Evolutionary conservation across 2,888 invertebrate species (phyloP).

Genomic region (Parochlus steinenii): DNA sequence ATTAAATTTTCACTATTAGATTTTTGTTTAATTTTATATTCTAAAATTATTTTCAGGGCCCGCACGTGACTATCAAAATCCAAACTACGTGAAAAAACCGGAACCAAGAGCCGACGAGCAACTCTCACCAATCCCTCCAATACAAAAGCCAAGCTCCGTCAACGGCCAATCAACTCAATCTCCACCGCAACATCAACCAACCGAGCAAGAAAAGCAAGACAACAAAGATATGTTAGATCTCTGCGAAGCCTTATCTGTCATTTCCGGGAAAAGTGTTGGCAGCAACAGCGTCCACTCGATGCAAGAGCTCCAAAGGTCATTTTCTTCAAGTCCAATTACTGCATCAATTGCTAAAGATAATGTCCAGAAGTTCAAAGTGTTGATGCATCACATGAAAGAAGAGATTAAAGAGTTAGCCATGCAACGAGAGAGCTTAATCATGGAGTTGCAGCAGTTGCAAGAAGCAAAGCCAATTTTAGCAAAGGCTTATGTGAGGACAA

Average conservation of each 20-base stretch:
- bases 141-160: conserved; percentile 18
- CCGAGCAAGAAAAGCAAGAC: background rate
- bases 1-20: conserved; percentile 14
- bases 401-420: conserved; percentile 27
- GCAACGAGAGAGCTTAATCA: conserved; percentile 29
- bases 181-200: conserved; percentile 1
- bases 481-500: conserved; percentile 29
- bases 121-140: conserved; percentile 15
- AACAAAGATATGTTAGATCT: conserved; percentile 6
- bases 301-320: conserved; percentile 8
- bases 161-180: conserved; percentile 13
- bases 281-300: conserved; percentile 8
- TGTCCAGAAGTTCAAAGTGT: conserved; percentile 11
- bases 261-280: conserved; percentile 1
- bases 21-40: conserved; percentile 7
- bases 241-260: conserved; percentile 7
- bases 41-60: no score
- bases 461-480: conserved; percentile 30
- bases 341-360: conserved; percentile 9
- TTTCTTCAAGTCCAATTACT: conserved; percentile 2
- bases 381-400: conserved; percentile 23
- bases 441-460: conserved; percentile 31
- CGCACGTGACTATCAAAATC: conserved; percentile 24
- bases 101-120: background rate
- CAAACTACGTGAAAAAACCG: conserved; percentile 15